Conservation (phyloP, 2,797 vertebrate genomes). For the Parauchenoglanis punctatus region DNA sequence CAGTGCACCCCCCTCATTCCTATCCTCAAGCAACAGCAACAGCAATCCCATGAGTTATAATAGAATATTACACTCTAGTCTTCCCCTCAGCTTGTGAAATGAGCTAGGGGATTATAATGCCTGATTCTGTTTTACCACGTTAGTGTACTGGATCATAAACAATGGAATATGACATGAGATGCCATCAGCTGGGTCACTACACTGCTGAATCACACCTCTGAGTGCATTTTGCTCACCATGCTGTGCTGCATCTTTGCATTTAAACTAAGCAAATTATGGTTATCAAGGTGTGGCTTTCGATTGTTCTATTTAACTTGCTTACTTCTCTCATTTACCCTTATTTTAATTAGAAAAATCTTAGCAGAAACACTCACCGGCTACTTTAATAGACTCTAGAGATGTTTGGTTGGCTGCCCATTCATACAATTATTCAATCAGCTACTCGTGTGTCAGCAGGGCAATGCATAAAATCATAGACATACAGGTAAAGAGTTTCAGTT, state of each 20-base stretch:
- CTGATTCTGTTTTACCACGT: conserved; percentile 37
- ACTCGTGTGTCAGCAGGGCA: background rate
- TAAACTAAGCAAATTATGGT: background rate
- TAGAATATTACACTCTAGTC: conserved; percentile 55
- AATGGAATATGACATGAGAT: conserved; percentile 61
- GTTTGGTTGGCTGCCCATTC: background rate
- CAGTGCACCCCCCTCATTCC: conserved; percentile 20
- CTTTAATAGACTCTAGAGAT: background rate
- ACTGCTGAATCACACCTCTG: conserved; percentile 58
- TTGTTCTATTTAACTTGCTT: background rate
- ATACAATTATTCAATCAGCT: background rate
- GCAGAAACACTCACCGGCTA: background rate
- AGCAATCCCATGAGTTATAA: conserved; percentile 42
- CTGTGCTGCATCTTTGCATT: conserved; percentile 6
- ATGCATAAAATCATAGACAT: background rate
- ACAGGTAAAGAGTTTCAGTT: background rate
- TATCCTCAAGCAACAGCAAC: conserved; percentile 16
- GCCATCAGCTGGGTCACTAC: conserved; percentile 44
- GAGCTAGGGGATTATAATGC: conserved; percentile 46
- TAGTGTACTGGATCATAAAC: conserved; percentile 59
- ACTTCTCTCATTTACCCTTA: background rate
- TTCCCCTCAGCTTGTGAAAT: conserved; percentile 48
- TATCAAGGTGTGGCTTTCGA: background rate
- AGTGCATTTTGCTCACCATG: conserved; percentile 37
- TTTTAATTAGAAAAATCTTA: background rate